Conservation (phyloP, 2,888 invertebrate species). For the Xiphydria camelus region DNA sequence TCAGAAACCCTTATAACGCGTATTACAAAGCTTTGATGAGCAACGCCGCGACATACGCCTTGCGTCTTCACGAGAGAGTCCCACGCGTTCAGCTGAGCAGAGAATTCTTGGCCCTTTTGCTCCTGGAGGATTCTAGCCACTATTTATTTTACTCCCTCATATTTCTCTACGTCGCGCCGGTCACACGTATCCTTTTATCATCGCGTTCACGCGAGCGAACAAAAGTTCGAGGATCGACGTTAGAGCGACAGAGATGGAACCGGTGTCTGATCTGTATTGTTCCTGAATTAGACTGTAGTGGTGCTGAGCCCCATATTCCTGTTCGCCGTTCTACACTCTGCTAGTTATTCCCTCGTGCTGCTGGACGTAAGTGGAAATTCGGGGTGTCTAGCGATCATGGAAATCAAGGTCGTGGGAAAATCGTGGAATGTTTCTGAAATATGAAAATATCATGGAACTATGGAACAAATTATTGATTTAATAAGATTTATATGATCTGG, state of each 20-base stretch:
- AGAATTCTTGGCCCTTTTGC: conserved; percentile 79
- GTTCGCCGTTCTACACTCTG: conserved; percentile 90
- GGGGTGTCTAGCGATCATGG: too few relatives aligned
- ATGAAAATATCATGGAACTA: too few relatives aligned
- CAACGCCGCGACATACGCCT: conserved; percentile 92
- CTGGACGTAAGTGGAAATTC: conserved; percentile 89
- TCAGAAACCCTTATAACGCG: conserved; percentile 74
- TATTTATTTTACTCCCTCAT: conserved; percentile 94
- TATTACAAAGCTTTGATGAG: conserved; percentile 91
- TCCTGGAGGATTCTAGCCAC: conserved; percentile 93
- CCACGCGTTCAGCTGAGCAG: conserved; percentile 81
- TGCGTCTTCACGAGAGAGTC: conserved; percentile 92
- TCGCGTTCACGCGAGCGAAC: conserved; percentile 5
- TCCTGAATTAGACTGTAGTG: conserved; percentile 63
- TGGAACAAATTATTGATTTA: too few relatives aligned
- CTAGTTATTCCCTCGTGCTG: conserved; percentile 86
- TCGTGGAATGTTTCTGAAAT: too few relatives aligned
- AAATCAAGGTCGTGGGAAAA: too few relatives aligned
- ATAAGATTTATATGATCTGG: too few relatives aligned
- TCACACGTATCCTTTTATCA: conserved; percentile 80
- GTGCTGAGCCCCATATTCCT: conserved; percentile 88
- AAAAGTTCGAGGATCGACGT: neutral
- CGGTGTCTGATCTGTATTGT: conserved; percentile 8
- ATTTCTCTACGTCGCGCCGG: conserved; percentile 88
- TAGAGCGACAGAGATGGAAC: neutral